Conservation (phyloP, 2,888 invertebrate genomes). For the Epirrhoe alternata region DNA sequence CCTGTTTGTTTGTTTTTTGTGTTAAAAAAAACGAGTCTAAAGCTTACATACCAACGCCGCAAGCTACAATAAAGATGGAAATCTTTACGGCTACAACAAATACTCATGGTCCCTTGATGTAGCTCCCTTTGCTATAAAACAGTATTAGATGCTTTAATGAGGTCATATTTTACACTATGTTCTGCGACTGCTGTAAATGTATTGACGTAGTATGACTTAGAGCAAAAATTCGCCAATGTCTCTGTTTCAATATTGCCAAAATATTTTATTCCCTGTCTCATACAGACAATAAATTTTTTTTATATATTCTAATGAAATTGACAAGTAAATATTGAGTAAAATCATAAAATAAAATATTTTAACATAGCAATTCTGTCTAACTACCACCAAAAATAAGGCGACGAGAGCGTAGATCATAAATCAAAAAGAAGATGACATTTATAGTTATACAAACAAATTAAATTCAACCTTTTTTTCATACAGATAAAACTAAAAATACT, state of each 20-base stretch:
- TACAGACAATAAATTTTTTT: too few relatives aligned
- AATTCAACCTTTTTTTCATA: neutral
- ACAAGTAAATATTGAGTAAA: too few relatives aligned
- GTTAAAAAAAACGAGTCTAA: slow-evolving; percentile 23
- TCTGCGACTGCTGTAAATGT: slow-evolving; percentile 56
- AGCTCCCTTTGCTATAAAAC: slow-evolving; percentile 53
- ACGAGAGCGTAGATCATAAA: neutral
- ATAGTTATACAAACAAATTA: neutral
- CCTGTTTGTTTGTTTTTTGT: too few relatives aligned
- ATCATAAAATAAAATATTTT: too few relatives aligned
- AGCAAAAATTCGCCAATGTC: slow-evolving; percentile 58
- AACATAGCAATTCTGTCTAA: too few relatives aligned
- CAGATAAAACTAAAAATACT: neutral
- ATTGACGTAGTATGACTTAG: slow-evolving; percentile 48
- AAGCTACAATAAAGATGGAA: slow-evolving; percentile 48
- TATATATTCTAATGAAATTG: too few relatives aligned
- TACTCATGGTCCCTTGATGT: slow-evolving; percentile 42
- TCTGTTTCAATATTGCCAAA: slow-evolving; percentile 20
- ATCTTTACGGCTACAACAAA: slow-evolving; percentile 48
- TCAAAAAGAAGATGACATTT: neutral
- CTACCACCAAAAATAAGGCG: too few relatives aligned
- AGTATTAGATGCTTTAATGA: slow-evolving; percentile 58
- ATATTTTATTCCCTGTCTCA: neutral
- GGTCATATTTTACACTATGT: slow-evolving; percentile 62
- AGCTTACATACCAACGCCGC: slow-evolving; percentile 38